Percentiles rank a stretch among this genome's conserved stretches.
Evolutionary conservation across 1,140 invertebrate species (phyloP).

Genomic region (Drosophila sp.): DNA sequence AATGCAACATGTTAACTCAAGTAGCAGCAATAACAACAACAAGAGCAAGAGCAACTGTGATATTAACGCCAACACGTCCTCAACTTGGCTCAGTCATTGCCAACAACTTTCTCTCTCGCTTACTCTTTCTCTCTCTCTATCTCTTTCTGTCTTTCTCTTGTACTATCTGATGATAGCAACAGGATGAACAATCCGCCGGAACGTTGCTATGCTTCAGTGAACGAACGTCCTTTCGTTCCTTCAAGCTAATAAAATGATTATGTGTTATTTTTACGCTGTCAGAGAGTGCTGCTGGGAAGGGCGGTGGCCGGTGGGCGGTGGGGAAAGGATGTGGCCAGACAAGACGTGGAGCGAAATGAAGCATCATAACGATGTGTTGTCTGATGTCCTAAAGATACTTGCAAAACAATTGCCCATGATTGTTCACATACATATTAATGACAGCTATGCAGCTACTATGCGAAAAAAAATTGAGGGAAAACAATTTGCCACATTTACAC

Average conservation of each 20-base stretch:
- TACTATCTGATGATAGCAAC: slow-evolving; percentile 43
- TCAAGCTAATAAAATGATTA: slow-evolving; percentile 78
- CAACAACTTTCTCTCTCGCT: slow-evolving; percentile 1
- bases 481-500: slow-evolving; percentile 17
- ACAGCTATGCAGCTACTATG: slow-evolving; percentile 58
- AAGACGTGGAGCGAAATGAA: not conserved
- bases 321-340: slow-evolving; percentile 8
- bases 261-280: slow-evolving; percentile 76
- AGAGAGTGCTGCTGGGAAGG: slow-evolving; percentile 16
- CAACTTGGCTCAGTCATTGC: slow-evolving; percentile 36
- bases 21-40: slow-evolving; percentile 50
- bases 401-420: slow-evolving; percentile 65
- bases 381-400: slow-evolving; percentile 41
- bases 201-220: slow-evolving; percentile 61
- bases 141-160: not conserved
- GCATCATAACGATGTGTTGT: slow-evolving; percentile 28
- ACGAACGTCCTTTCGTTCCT: slow-evolving; percentile 40
- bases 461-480: slow-evolving; percentile 54
- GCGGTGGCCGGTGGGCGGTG: not conserved
- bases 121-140: not conserved
- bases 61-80: slow-evolving; percentile 53
- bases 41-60: slow-evolving; percentile 35
- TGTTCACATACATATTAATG: slow-evolving; percentile 80
- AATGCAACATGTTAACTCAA: slow-evolving; percentile 76
- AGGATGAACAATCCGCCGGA: slow-evolving; percentile 68